These are phyloP conservation scores for Notodonta ziczac DNA, from an alignment of 2,888 invertebrate species.

Conservation along the genomic window DNA sequence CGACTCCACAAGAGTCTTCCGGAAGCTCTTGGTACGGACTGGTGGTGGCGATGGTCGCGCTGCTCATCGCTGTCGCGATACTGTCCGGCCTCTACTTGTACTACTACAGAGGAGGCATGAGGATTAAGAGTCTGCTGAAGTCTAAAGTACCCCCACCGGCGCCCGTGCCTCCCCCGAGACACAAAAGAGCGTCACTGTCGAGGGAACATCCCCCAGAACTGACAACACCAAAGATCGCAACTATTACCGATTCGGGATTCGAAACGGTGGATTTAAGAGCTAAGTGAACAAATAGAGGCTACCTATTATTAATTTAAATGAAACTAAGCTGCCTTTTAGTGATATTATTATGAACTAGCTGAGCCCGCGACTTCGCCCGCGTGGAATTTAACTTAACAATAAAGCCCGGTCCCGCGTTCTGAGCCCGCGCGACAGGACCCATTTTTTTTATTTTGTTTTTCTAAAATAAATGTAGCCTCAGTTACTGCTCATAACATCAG, in stretches of 20 bases:
- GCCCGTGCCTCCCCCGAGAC: conserved; percentile 76
- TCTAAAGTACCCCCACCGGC: conserved; percentile 66
- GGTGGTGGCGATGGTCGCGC: conserved; percentile 86
- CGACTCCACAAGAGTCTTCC: conserved; percentile 72
- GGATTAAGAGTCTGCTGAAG: conserved; percentile 86
- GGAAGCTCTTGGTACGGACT: conserved; percentile 82
- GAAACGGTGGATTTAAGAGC: conserved; percentile 77
- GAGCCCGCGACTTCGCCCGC: too few relatives aligned
- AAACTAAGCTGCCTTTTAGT: conserved; percentile 33
- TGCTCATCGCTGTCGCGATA: conserved; percentile 87
- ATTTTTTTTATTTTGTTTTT: too few relatives aligned
- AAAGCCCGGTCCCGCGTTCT: too few relatives aligned
- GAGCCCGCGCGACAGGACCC: too few relatives aligned
- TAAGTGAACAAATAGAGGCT: conserved; percentile 48
- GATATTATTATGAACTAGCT: too few relatives aligned
- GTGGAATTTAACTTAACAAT: too few relatives aligned
- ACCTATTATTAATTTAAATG: neutral
- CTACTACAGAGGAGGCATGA: conserved; percentile 89
- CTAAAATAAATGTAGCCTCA: too few relatives aligned
- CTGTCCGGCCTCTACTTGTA: conserved; percentile 89
- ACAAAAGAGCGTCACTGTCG: conserved; percentile 70
- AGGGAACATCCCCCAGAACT: conserved; percentile 71
- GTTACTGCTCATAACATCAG: too few relatives aligned
- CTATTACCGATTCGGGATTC: conserved; percentile 74
- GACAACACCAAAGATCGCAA: conserved; percentile 62